phyloP scores from a whole-genome alignment of 2,113 vertebrate species.

The Vulpes lagopus region DNA sequence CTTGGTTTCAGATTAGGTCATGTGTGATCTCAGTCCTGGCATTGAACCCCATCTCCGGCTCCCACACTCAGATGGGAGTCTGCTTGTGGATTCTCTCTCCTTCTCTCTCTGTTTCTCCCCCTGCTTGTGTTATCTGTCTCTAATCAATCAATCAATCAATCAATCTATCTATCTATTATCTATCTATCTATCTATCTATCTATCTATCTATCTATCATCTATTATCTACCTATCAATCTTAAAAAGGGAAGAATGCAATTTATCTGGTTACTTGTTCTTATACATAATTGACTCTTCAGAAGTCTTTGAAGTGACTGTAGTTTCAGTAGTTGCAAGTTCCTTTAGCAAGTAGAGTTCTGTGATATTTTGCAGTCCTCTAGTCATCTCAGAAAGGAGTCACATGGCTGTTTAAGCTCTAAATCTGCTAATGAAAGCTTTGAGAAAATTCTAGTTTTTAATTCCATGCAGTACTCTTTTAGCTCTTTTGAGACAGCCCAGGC shows the following conservation, averaged over 20 bases:
- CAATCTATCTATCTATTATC: neutral
- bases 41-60: neutral
- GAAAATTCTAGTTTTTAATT: slow-evolving; percentile 48
- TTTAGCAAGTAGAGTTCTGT: neutral
- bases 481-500: neutral
- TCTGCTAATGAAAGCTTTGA: slow-evolving; percentile 28
- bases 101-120: neutral
- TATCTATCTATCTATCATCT: no score
- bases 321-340: neutral
- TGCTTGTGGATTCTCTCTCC: neutral
- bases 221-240: neutral
- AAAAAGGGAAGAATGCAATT: neutral
- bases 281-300: neutral
- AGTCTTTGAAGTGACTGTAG: neutral
- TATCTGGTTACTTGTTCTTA: neutral
- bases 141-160: no score
- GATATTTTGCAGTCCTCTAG: neutral
- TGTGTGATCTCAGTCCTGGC: neutral
- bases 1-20: neutral
- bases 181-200: neutral
- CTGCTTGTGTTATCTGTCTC: neutral
- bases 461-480: neutral
- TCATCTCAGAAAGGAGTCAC: neutral
- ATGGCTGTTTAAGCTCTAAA: neutral
- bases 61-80: neutral